phyloP scores from a whole-genome alignment of 2,888 invertebrate genomes.

The Lepidocyrtoides sp. region DNA sequence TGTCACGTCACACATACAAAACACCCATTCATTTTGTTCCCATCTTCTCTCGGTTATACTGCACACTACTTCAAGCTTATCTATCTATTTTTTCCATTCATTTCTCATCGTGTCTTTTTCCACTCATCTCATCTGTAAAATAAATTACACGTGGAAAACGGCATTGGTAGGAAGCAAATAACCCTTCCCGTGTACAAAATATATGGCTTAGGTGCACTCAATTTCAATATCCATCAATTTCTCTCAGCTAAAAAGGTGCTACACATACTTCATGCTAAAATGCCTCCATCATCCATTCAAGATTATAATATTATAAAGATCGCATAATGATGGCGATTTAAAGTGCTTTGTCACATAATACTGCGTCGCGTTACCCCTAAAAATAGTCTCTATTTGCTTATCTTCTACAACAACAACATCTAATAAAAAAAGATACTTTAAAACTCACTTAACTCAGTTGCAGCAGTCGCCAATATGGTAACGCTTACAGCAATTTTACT shows the following conservation, averaged over 20 bases:
- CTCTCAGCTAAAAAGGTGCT: slow-evolving; percentile 2
- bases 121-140: slow-evolving; percentile 22
- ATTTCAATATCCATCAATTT: slow-evolving; percentile 30
- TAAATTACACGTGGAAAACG: slow-evolving; percentile 1
- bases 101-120: slow-evolving; percentile 40
- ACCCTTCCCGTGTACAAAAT: not conserved
- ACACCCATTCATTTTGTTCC: slow-evolving; percentile 10
- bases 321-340: no score
- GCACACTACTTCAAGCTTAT: not conserved
- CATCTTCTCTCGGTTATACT: not conserved
- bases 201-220: not conserved
- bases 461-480: no score
- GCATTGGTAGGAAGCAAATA: not conserved
- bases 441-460: no score
- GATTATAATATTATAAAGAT: slow-evolving; percentile 5
- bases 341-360: no score
- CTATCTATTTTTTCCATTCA: slow-evolving; percentile 44
- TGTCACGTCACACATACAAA: slow-evolving; percentile 12
- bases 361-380: no score
- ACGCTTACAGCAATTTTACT: no score
- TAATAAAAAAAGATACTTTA: no score
- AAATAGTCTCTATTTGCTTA: no score
- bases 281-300: not conserved
- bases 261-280: not conserved
- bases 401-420: no score